These are phyloP conservation scores for Leptosomus discolor DNA, from an alignment of 2,113 vertebrate species.

Conservation along the genomic window DNA sequence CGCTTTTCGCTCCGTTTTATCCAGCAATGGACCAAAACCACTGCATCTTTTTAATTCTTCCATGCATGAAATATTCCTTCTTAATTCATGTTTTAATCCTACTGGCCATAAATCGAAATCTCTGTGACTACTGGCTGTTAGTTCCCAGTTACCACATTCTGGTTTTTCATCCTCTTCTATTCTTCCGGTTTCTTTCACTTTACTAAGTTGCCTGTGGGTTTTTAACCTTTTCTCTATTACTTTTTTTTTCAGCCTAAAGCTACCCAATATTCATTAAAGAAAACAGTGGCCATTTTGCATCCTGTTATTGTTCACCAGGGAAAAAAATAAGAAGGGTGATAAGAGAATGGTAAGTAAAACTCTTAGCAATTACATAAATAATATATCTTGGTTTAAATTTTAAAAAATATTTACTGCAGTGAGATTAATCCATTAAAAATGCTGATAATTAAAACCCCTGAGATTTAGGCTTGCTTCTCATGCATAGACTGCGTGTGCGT, in stretches of 20 bases:
- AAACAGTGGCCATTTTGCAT: neutral
- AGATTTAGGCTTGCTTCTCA: neutral
- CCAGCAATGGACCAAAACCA: neutral
- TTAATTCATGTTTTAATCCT: neutral
- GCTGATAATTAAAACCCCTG: neutral
- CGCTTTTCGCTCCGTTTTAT: neutral
- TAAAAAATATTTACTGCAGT: neutral
- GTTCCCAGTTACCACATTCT: neutral
- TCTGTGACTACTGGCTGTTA: neutral
- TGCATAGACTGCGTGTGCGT: neutral
- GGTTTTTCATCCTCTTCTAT: neutral
- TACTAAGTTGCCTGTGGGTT: neutral
- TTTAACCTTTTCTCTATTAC: neutral
- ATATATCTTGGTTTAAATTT: neutral
- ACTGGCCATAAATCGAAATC: neutral
- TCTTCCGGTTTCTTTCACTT: neutral
- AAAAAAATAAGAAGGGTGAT: neutral
- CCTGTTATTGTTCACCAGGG: neutral
- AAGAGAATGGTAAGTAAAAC: constrained; percentile 42
- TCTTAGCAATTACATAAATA: neutral
- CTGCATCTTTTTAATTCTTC: neutral
- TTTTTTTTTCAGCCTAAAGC: neutral
- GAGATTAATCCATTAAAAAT: neutral
- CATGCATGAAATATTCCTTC: neutral
- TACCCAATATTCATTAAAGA: neutral